Conservation (phyloP, 2,797 vertebrate genomes). For the Ptychobarbus kaznakovi region DNA sequence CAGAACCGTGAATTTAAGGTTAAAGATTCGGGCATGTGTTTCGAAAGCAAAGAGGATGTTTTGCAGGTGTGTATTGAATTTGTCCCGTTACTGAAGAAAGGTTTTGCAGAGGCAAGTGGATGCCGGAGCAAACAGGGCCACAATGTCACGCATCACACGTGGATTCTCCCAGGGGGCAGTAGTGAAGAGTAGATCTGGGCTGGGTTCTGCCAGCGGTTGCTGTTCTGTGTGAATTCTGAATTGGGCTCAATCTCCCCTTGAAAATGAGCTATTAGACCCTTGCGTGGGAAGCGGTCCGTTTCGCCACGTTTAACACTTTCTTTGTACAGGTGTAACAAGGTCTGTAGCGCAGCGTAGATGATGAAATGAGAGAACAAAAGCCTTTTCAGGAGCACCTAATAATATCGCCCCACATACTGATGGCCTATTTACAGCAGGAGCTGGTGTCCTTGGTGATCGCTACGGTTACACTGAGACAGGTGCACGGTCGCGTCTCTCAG, state of each 20-base stretch:
- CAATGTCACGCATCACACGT: not conserved
- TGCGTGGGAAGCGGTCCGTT: not conserved
- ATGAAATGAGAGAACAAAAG: constrained; percentile 44
- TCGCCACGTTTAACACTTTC: not conserved
- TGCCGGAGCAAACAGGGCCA: not conserved
- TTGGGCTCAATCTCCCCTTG: not conserved
- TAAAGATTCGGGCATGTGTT: not conserved
- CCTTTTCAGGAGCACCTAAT: constrained; percentile 49
- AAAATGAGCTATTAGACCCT: not conserved
- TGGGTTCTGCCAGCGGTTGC: not conserved
- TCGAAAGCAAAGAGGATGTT: not conserved
- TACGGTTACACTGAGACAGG: constrained; percentile 40
- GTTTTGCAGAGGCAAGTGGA: not conserved
- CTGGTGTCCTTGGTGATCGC: constrained; percentile 50
- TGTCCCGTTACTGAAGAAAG: not conserved
- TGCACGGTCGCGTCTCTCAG: constrained; percentile 28
- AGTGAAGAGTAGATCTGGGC: not conserved
- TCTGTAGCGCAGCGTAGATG: constrained; percentile 9
- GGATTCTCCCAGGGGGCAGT: not conserved
- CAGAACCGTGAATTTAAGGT: not conserved
- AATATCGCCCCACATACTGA: constrained; percentile 56
- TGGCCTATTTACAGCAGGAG: constrained; percentile 55
- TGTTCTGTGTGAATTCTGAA: not conserved
- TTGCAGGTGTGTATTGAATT: not conserved
- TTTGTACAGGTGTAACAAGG: constrained; percentile 21